Base-by-base conservation (phyloP, 2,113 vertebrate species). In the Cardinalis cardinalis region DNA sequence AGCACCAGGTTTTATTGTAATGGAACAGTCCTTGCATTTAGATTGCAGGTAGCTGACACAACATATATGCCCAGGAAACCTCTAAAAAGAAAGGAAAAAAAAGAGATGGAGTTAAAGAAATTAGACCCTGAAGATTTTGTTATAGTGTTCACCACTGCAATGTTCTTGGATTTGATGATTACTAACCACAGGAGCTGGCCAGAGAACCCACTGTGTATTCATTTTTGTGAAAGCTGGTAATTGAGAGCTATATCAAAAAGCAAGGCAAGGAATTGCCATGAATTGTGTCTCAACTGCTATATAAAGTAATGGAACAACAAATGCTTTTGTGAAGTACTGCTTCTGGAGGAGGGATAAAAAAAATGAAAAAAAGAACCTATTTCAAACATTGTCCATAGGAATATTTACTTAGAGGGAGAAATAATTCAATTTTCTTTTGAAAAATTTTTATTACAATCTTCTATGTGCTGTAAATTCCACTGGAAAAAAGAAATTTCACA, bases 391-490 rank as follows among this genome's bases (percentile, higher is more conserved):
- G 7, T 34, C 51, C 32, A 38, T n/a, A 18, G 15, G 66, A 84
- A 58, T 43, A 75, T 60, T 81, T 95, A 28, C 34, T 38, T n/a
- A 56, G 44, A 64, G 6, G 6, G 4, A 89, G 20, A 71, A 82
- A 89, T 1, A 75, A 64, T 58, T 89, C 5, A 0, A 34, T 49
- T 71, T 78, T 18, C 11, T 84, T 84, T 28, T 48, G 18, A 5
- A 61, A 70, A 70, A n/a, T 7, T 44, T 68, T 78, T 4, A 34
- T 84, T 70, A 12, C 9, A 52, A 4, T 48, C 14, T 61, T 61
- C 23, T 7, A 19, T 16, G 18, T 0, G 0, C 32, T 81, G 41
- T 56, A 52, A 80, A 76, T 21, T 83, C 13, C 23, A 49, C 11
- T 14, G 24, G 32, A 38, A 38, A 51, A 73, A 36, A 31, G 40